Evolutionary conservation across 2,113 vertebrate genomes (phyloP).

Genomic region (Pseudorhombus dupliciocellatus): DNA sequence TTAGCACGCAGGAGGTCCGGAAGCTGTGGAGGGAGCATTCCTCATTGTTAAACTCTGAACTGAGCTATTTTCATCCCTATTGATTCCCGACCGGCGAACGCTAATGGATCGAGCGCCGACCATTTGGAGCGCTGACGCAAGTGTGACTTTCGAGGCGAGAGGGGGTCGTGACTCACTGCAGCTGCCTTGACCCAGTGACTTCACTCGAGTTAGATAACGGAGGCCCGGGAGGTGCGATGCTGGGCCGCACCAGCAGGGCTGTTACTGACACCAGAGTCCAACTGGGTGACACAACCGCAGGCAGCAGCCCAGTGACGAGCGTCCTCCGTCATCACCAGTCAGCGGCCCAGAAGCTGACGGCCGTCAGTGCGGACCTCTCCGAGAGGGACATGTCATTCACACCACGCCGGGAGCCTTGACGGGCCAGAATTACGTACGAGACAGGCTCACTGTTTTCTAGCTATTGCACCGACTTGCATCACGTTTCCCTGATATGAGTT

Average conservation of each 20-base stretch:
- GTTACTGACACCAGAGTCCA: conserved; percentile 37
- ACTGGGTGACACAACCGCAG: conserved; percentile 45
- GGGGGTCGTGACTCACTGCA: conserved; percentile 36
- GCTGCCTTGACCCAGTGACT: conserved; percentile 54
- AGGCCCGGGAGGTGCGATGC: conserved; percentile 18
- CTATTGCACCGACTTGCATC: no score
- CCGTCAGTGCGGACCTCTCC: conserved; percentile 39
- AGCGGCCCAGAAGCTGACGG: conserved; percentile 22
- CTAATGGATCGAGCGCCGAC: conserved; percentile 32
- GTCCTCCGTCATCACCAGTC: conserved; percentile 40
- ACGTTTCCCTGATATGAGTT: not conserved
- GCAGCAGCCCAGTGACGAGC: conserved; percentile 51
- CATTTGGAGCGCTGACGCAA: conserved; percentile 56
- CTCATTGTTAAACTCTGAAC: conserved; percentile 33
- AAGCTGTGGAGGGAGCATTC: not conserved
- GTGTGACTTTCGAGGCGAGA: conserved; percentile 41
- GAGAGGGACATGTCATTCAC: conserved; percentile 55
- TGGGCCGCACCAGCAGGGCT: conserved; percentile 19
- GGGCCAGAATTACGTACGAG: no score
- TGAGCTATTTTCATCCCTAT: conserved; percentile 51
- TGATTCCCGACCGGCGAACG: conserved; percentile 40
- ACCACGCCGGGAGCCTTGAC: conserved; percentile 9
- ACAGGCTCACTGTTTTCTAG: no score
- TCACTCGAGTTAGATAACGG: conserved; percentile 59
- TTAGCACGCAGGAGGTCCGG: not conserved